Evolutionary conservation across 1,140 invertebrate species (phyloP), one percentile per base, ranked within the genome.

Genomic region (Drosophila insularis): DNA sequence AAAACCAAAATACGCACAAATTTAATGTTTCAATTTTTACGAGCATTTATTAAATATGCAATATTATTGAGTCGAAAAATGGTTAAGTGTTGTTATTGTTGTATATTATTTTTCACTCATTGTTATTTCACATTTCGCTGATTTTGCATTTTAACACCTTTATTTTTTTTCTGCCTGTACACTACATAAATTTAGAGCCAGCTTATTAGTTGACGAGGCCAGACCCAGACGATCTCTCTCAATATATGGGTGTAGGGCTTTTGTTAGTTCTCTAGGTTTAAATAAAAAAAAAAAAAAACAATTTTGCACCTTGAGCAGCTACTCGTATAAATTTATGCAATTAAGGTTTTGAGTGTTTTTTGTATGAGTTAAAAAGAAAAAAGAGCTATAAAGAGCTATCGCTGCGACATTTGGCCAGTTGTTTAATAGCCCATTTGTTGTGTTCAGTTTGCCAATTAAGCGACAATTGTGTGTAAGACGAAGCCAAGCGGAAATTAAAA

Each of bases 101-200:
- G n/a, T n/a, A n/a, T n/a, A n/a, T n/a, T 63, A 66, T 62, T 37
- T 13, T 37, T 37, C n/a, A 27, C 11, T 13, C 11, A 3, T 37
- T 37, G 31, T 56, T 32, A 8, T 76, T 68, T 54, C 14, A 50
- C 43, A 63, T 78, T 78, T 37, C 54, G 79, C 81, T 87, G 72
- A 90, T 61, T 76, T 87, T 71, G 87, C 86, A 82, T 78, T 86
- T 86, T 70, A 78, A 74, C 76, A 78, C 75, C 69, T 58, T 76
- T 37, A n/a, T 37, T 10, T n/a, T 27, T 40, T 46, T 17, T 19
- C 3, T 21, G 43, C 8, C n/a, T n/a, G 3, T 21, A 50, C 43
- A 19, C 17, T 50, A 19, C 43, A 4, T 8, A 11, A 17, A 2
- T 40, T 21, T 21, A 7, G 58, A 14, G 60, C 31, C 40, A 32